These are phyloP conservation scores for Cydia amplana DNA, from an alignment of 1,140 invertebrate genomes.

Conservation along the genomic window DNA sequence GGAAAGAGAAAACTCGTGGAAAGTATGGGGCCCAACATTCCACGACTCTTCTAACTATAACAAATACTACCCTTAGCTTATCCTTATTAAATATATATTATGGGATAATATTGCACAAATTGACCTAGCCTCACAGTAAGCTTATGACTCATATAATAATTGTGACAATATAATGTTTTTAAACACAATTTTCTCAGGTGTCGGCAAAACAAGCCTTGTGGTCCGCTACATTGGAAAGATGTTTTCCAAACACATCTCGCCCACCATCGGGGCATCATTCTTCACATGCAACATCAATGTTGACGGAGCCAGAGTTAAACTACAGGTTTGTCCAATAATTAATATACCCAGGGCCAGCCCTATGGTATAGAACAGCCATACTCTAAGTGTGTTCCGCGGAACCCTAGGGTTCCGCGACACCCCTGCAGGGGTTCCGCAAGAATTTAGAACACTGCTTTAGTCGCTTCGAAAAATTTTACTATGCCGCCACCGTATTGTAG, in stretches of 20 bases:
- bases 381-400: no score
- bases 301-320: constrained; percentile 84
- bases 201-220: constrained; percentile 93
- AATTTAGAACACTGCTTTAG: no score
- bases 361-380: no score
- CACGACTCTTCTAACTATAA: no score
- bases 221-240: constrained; percentile 89
- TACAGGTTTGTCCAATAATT: constrained; percentile 83
- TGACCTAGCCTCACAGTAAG: neutral
- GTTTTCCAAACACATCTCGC: constrained; percentile 85
- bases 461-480: no score
- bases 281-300: constrained; percentile 90
- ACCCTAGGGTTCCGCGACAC: no score
- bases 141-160: no score
- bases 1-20: no score
- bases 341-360: no score
- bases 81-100: neutral
- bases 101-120: neutral
- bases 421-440: no score
- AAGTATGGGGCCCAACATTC: no score
- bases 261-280: constrained; percentile 94
- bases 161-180: neutral
- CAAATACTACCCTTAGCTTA: neutral
- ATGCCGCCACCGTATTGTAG: no score
- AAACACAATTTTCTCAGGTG: constrained; percentile 82